Base-by-base conservation (phyloP, 1,140 invertebrate species). In the Aculops lycopersici region DNA sequence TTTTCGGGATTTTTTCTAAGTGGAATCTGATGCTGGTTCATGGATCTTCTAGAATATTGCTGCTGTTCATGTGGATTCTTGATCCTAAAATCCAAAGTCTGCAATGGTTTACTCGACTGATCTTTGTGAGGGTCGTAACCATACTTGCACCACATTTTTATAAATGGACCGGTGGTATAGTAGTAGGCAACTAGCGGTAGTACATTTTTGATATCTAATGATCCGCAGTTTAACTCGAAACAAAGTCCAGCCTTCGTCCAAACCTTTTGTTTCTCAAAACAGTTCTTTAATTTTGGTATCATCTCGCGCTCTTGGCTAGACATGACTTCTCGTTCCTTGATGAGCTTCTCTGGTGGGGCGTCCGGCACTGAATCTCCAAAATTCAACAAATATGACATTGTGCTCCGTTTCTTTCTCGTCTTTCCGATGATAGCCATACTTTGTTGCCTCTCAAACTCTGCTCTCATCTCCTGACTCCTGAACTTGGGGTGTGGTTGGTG, bases 131-230 rank as follows among this genome's bases (percentile, higher is more conserved):
- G 58, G 45, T 61, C 55, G 42, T 54, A 61, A 19, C 58, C 57
- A 46, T 53, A 54, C 40, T 40, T 50, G 19, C 56, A 49, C 59
- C 59, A 61, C 31, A 57, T 42, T 39, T 48, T 47, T 37, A 55
- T 46, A 57, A 58, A 94, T 0, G 83, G 83, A 0, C 84, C 83
- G 47, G 68, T 73, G 13, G 64, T 62, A 55, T 72, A 78, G 53
- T 80, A 80, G 54, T 78, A 77, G 0, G 78, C 74, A 1, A 78
- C 55, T 19, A 68, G 64, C 0, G 81, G 78, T 35, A 88, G 56
- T 21, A 86, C 62, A 49, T 68, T 64, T 57, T 78, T 84, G 1
- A 84, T 51, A 20, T 68, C 65, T 16, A 67, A 62, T 3, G 54
- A 48, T 1, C 62, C 57, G 41, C 47, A 46, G 46, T 71, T 61